These are phyloP conservation scores for Sarcophaga variegata DNA, from an alignment of 2,888 invertebrate species.

Conservation along the genomic window DNA sequence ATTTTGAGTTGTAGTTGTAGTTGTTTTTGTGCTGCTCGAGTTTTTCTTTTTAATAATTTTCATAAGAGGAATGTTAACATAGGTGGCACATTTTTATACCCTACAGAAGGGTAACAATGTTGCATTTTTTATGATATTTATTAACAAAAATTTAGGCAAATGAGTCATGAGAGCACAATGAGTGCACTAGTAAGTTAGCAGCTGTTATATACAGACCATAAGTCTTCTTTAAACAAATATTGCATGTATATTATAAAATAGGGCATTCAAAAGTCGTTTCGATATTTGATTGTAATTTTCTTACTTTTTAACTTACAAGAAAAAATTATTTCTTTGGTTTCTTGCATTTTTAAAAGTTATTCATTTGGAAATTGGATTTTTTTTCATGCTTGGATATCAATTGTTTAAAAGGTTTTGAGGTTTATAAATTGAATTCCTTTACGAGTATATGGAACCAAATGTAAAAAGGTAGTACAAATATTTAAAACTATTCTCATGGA, in stretches of 20 bases:
- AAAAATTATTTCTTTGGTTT: conserved; percentile 65
- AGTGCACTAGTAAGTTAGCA: too few species aligned
- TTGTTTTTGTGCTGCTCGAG: conserved; percentile 16
- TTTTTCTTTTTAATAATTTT: conserved; percentile 46
- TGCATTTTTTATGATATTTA: too few species aligned
- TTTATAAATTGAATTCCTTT: conserved; percentile 50
- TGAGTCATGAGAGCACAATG: too few species aligned
- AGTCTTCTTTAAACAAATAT: too few species aligned
- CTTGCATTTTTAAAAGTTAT: conserved; percentile 68
- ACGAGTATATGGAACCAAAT: background rate
- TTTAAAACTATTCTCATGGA: conserved; percentile 29
- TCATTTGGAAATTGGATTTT: conserved; percentile 66
- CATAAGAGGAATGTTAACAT: background rate
- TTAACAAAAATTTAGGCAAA: too few species aligned
- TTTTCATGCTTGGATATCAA: conserved; percentile 62
- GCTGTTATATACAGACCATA: too few species aligned
- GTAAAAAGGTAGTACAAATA: background rate
- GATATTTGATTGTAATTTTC: background rate
- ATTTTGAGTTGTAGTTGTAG: conserved; percentile 15
- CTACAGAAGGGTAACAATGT: too few species aligned
- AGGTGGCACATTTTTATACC: background rate
- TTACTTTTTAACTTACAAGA: conserved; percentile 20
- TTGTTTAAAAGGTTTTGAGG: conserved; percentile 62
- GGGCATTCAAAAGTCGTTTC: too few species aligned
- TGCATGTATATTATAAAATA: too few species aligned